Evolutionary conservation across 2,888 invertebrate species (phyloP), one percentile per base, ranked within the genome.

Genomic region (Odontocolon sp.): DNA sequence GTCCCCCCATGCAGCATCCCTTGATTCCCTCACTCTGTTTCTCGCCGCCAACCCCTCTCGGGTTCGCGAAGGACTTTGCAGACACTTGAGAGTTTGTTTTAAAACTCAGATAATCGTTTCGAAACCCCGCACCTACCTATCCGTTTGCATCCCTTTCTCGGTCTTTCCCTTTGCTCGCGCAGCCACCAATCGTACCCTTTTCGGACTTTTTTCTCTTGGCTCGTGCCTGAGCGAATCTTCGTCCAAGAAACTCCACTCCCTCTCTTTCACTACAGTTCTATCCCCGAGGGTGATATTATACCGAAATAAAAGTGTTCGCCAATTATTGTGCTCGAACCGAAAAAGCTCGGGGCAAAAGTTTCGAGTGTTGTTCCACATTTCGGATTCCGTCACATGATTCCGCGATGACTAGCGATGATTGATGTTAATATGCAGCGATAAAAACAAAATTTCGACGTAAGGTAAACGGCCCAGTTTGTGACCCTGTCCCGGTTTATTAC

Each of bases 1-100:
- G 64, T 54, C 67, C 76, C 59, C 54, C 68, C 59, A 47, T 54
- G 57, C 54, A 42, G 67, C 71, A 69, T 38, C 47, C 78, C 40
- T 68, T 50, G 72, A 54, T 21, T 5, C 40, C 11, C n/a, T 14
- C 11, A 18, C 42, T 40, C 11, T 38, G 71, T 67, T 59, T 56
- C 56, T 66, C 79, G 67, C 50, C 28, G 56, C 42, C 54, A 66
- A 8, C 56, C 45, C 54, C 74, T 50, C 76, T 70, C 80, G 81
- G 83, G 86, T 87, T 87, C 87, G 83, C 86, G 80, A 80, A 87
- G 84, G 88, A 89, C 88, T 88, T 88, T 86, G 85, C 88, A 88
- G 88, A 87, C 88, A 89, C 88, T 89, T 86, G 87, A 87, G 87
- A 88, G 88, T 89, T 88, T 87, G 87, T 88, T 88, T 88, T 87